Conservation (phyloP, 1,140 invertebrate species). For the Chrysomallon squamiferum region DNA sequence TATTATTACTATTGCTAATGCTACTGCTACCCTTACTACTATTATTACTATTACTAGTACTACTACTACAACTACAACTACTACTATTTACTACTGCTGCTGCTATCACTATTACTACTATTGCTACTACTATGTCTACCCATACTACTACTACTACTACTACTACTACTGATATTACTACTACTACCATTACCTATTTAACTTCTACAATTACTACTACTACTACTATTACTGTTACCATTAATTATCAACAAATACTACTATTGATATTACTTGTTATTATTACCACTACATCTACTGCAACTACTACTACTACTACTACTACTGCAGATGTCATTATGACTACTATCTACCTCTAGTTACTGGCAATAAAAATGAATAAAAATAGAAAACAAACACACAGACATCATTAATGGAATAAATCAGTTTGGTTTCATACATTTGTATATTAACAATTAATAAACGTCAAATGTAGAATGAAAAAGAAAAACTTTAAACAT, state of each 20-base stretch:
- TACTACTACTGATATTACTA: constrained; percentile 1
- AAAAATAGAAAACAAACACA: too few relatives aligned
- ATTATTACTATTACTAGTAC: constrained; percentile 1
- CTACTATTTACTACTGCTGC: not conserved
- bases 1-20: constrained; percentile 3
- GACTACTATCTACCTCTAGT: too few relatives aligned
- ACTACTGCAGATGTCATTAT: too few relatives aligned
- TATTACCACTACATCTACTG: too few relatives aligned
- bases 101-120: constrained; percentile 7
- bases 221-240: constrained; percentile 3
- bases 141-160: constrained; percentile 4
- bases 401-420: too few relatives aligned
- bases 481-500: too few relatives aligned
- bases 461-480: too few relatives aligned
- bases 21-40: not conserved
- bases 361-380: too few relatives aligned
- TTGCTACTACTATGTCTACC: constrained; percentile 3
- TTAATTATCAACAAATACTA: not conserved
- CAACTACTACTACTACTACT: too few relatives aligned
- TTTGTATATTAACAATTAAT: too few relatives aligned
- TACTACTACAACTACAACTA: constrained; percentile 4
- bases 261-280: too few relatives aligned
- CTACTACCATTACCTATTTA: not conserved
- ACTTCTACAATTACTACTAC: constrained; percentile 3
- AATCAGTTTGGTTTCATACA: too few relatives aligned